A percentile compares a stretch with the other conserved stretches of the same genome.
Conservation (phyloP, 2,888 invertebrate species). For the Exocentrus adspersus region DNA sequence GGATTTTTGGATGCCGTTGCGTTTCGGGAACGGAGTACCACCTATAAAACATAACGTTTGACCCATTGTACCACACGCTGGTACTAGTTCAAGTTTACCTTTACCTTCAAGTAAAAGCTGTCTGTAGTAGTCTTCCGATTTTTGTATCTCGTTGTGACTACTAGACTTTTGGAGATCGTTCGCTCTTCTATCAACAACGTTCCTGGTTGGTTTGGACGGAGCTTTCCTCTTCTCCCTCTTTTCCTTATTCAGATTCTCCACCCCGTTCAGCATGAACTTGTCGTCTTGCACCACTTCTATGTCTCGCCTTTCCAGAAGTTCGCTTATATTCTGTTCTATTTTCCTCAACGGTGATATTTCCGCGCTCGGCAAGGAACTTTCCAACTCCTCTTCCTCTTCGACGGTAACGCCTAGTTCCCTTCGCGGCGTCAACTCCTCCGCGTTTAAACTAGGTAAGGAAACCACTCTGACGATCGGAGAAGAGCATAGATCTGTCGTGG, state of each 20-base stretch:
- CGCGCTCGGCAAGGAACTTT: slow-evolving; percentile 70
- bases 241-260: slow-evolving; percentile 63
- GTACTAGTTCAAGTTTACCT: no score
- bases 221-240: slow-evolving; percentile 61
- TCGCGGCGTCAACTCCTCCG: slow-evolving; percentile 70
- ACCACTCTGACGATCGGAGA: slow-evolving; percentile 76
- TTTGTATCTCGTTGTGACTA: slow-evolving; percentile 71
- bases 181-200: slow-evolving; percentile 64
- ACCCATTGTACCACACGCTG: no score
- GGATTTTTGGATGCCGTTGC: slow-evolving; percentile 78
- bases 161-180: slow-evolving; percentile 72
- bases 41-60: slow-evolving; percentile 24
- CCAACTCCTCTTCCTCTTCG: slow-evolving; percentile 78
- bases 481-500: slow-evolving; percentile 71
- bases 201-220: slow-evolving; percentile 53
- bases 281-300: slow-evolving; percentile 59
- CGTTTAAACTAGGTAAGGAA: slow-evolving; percentile 73
- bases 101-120: slow-evolving; percentile 62
- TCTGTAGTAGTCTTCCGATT: slow-evolving; percentile 61
- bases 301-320: slow-evolving; percentile 68
- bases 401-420: slow-evolving; percentile 76
- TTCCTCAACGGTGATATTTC: slow-evolving; percentile 75
- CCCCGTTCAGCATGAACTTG: slow-evolving; percentile 60
- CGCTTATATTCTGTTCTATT: slow-evolving; percentile 78
- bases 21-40: slow-evolving; percentile 66